Evolutionary conservation across 2,113 vertebrate species (phyloP).

Genomic region (Eubucco bourcierii): DNA sequence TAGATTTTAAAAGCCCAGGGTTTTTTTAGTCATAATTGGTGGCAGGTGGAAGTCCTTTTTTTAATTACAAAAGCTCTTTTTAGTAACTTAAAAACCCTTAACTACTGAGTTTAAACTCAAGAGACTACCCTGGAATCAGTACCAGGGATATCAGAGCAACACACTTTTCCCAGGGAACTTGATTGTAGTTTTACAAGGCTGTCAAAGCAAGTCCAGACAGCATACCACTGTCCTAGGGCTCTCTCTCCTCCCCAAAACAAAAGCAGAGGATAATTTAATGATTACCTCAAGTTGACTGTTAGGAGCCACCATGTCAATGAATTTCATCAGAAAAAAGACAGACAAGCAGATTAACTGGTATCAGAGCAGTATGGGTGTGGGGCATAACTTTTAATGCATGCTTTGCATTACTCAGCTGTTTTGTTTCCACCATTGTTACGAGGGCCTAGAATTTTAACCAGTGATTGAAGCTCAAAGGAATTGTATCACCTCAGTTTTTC

Average conservation of each 20-base stretch:
- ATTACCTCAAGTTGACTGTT: neutral
- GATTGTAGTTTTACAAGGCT: neutral
- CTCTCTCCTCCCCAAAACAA: neutral
- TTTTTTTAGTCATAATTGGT: neutral
- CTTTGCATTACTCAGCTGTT: neutral
- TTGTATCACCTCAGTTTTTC: neutral
- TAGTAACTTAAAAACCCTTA: neutral
- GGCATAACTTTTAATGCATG: neutral
- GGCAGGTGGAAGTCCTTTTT: neutral
- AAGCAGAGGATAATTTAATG: neutral
- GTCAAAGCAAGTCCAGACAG: neutral
- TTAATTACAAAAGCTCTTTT: neutral
- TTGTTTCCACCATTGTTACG: neutral
- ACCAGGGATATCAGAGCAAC: neutral
- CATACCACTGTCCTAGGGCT: neutral
- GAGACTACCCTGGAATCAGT: neutral
- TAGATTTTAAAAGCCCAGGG: rapidly evolving
- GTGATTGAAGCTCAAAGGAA: neutral
- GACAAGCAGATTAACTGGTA: neutral
- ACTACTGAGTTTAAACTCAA: neutral
- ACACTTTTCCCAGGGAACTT: neutral
- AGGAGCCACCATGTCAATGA: neutral
- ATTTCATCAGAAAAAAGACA: neutral
- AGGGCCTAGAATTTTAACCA: neutral
- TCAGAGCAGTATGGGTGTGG: neutral